Evolutionary conservation across 2,797 vertebrate species (phyloP).

Genomic region (Austrolebias charrua): DNA sequence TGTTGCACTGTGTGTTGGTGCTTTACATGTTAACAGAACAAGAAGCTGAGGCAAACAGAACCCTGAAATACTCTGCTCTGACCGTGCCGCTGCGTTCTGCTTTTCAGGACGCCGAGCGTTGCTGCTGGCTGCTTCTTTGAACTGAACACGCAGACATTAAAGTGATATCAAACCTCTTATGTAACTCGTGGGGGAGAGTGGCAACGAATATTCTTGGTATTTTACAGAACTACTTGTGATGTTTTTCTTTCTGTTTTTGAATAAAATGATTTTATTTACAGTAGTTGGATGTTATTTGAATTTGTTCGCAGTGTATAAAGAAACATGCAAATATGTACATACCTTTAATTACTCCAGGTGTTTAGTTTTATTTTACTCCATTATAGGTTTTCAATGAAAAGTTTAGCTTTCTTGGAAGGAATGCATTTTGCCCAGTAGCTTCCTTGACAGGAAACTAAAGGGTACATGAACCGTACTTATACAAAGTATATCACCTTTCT

Average conservation of each 20-base stretch:
- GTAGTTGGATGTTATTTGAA: too few relatives aligned
- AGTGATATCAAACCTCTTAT: constrained; percentile 12
- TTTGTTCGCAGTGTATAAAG: neutral
- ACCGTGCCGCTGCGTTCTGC: neutral
- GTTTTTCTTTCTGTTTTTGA: too few relatives aligned
- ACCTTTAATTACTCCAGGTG: too few relatives aligned
- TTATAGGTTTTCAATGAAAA: too few relatives aligned
- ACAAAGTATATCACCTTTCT: too few relatives aligned
- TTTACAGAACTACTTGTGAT: constrained; percentile 2
- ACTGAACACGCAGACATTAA: constrained; percentile 9
- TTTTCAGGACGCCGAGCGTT: neutral
- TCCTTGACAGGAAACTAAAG: too few relatives aligned
- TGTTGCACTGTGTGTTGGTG: neutral
- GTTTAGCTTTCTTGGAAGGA: too few relatives aligned
- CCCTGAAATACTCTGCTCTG: neutral
- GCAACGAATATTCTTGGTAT: neutral
- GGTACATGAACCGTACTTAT: too few relatives aligned
- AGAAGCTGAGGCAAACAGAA: neutral
- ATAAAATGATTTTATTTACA: too few relatives aligned
- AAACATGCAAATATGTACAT: too few relatives aligned
- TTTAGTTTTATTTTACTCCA: neutral
- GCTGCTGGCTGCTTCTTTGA: constrained; percentile 2
- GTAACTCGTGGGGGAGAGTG: neutral
- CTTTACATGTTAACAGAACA: neutral
- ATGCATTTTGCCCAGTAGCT: too few relatives aligned